These are phyloP conservation scores for Lasioglossum morio DNA, from an alignment of 2,888 invertebrate genomes.

Conservation along the genomic window DNA sequence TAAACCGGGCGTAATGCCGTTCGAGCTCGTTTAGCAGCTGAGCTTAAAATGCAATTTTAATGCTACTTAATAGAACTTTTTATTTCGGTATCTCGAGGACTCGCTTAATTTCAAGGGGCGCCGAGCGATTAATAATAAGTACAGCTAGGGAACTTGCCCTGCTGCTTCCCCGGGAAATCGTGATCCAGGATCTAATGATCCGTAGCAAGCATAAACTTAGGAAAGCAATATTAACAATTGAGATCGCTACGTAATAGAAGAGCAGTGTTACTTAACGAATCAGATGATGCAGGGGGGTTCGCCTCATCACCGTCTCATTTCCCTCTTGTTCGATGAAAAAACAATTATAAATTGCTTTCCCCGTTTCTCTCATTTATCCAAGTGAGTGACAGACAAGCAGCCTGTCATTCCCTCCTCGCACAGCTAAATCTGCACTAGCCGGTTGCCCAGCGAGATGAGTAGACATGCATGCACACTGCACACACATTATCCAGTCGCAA, in stretches of 20 bases:
- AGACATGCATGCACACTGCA: neutral
- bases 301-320: neutral
- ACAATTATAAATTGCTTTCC: neutral
- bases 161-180: slow-evolving; percentile 6
- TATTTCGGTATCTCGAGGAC: slow-evolving; percentile 38
- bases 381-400: neutral
- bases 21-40: slow-evolving; percentile 35
- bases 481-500: slow-evolving; percentile 1
- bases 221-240: neutral
- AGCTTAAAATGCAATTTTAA: slow-evolving; percentile 57
- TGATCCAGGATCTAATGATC: slow-evolving; percentile 4
- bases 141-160: slow-evolving; percentile 23
- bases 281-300: neutral
- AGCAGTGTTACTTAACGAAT: neutral
- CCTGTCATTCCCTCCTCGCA: neutral
- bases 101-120: slow-evolving; percentile 28
- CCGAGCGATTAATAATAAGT: slow-evolving; percentile 33
- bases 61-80: slow-evolving; percentile 46
- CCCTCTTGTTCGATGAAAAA: neutral
- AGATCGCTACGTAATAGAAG: neutral
- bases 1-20: slow-evolving; percentile 35
- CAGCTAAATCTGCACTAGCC: neutral
- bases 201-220: neutral
- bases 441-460: neutral
- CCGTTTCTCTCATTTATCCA: neutral